Conservation (phyloP, 2,113 vertebrate species). For the Formicarius rufipectus region DNA sequence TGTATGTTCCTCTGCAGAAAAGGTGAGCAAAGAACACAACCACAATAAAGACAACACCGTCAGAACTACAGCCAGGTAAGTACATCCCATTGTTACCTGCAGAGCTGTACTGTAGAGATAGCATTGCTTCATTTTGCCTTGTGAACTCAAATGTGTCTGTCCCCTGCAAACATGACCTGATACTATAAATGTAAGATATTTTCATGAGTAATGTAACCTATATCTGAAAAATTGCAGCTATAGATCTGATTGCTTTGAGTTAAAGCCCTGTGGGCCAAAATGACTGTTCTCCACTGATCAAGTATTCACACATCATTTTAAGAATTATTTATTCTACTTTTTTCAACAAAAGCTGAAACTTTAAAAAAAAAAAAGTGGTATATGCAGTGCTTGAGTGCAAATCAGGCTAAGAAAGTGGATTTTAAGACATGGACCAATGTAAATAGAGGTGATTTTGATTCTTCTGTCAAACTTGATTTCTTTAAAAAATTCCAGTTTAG, state of each 20-base stretch:
- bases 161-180: not conserved
- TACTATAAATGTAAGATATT: not conserved
- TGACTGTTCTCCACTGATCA: not conserved
- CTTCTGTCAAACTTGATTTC: not conserved
- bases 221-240: not conserved
- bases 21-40: constrained; percentile 98
- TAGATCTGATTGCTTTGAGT: not conserved
- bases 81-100: not conserved
- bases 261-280: not conserved
- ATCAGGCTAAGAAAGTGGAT: not conserved
- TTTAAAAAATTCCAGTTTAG: not conserved
- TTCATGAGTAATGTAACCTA: not conserved
- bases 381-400: not conserved
- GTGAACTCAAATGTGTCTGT: not conserved
- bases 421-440: not conserved
- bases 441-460: not conserved
- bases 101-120: not conserved
- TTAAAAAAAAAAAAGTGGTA: not conserved
- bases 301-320: not conserved
- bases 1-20: constrained; percentile 81
- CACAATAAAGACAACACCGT: constrained; percentile 88
- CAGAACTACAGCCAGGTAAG: constrained; percentile 90
- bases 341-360: not conserved
- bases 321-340: not conserved
- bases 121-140: not conserved